A percentile compares a stretch with the other conserved stretches of the same genome.
Evolutionary conservation across 2,888 invertebrate species (phyloP).

Genomic region (Eurytoma adleriae): DNA sequence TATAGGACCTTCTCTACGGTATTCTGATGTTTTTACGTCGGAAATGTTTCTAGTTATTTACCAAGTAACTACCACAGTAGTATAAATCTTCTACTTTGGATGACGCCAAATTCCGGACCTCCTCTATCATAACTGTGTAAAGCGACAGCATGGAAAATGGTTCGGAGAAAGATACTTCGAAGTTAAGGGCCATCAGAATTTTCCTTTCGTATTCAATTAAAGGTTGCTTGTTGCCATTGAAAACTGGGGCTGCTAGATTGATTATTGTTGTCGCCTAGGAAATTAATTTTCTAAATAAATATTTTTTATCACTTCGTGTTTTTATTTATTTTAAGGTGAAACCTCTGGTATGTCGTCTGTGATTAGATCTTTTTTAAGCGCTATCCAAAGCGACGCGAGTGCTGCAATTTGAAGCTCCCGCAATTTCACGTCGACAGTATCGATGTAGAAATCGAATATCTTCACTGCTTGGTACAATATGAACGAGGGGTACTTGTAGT

Average conservation of each 20-base stretch:
- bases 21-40: neutral
- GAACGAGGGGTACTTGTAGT: constrained; percentile 61
- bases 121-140: constrained; percentile 31
- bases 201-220: constrained; percentile 61
- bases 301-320: neutral
- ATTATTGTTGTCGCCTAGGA: constrained; percentile 62
- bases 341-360: constrained; percentile 61
- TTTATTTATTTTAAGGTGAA: neutral
- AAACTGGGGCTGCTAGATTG: constrained; percentile 42
- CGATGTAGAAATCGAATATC: constrained; percentile 65
- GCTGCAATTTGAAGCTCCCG: constrained; percentile 63
- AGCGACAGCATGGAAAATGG: constrained; percentile 61
- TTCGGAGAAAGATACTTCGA: constrained; percentile 65
- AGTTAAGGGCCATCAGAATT: constrained; percentile 63
- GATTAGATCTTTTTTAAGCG: constrained; percentile 63
- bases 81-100: constrained; percentile 50
- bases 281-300: neutral
- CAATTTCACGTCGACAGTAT: constrained; percentile 52
- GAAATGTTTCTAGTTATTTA: constrained; percentile 48
- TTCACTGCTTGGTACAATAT: constrained; percentile 66
- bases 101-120: constrained; percentile 19
- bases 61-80: constrained; percentile 65
- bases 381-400: constrained; percentile 67
- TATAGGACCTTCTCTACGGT: neutral
- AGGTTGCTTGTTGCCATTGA: constrained; percentile 37